Percentiles rank a stretch among this genome's conserved stretches.
Evolutionary conservation across 1,140 invertebrate genomes (phyloP).

Genomic region (Carcinoscorpius rotundicauda): DNA sequence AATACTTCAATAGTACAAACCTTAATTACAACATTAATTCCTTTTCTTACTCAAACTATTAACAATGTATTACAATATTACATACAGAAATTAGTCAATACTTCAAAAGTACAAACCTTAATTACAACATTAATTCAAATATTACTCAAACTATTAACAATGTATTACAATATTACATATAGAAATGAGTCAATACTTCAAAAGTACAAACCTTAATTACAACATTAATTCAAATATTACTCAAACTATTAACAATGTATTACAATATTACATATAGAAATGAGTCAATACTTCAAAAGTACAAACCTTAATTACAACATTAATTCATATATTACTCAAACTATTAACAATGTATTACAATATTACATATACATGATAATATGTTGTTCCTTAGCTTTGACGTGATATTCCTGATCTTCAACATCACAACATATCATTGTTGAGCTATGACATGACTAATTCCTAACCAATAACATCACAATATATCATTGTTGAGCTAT

Average conservation of each 20-base stretch:
- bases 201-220: slow-evolving; percentile 6
- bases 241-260: neutral
- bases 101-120: neutral
- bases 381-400: no score
- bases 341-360: no score
- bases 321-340: slow-evolving; percentile 5
- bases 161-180: neutral
- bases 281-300: slow-evolving; percentile 25
- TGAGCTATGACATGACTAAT: no score
- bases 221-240: slow-evolving; percentile 7
- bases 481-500: no score
- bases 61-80: neutral
- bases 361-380: neutral
- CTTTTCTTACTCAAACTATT: slow-evolving; percentile 1
- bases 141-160: slow-evolving; percentile 3
- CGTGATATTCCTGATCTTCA: no score
- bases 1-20: neutral
- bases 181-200: slow-evolving; percentile 26
- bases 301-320: slow-evolving; percentile 10
- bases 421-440: no score
- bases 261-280: slow-evolving; percentile 7
- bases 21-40: slow-evolving; percentile 11
- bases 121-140: slow-evolving; percentile 8
- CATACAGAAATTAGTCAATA: slow-evolving; percentile 17
- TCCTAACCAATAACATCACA: no score